Evolutionary conservation across 2,113 vertebrate genomes (phyloP), one percentile per base, ranked within the genome.

Genomic region (Microcebus tavaratra): DNA sequence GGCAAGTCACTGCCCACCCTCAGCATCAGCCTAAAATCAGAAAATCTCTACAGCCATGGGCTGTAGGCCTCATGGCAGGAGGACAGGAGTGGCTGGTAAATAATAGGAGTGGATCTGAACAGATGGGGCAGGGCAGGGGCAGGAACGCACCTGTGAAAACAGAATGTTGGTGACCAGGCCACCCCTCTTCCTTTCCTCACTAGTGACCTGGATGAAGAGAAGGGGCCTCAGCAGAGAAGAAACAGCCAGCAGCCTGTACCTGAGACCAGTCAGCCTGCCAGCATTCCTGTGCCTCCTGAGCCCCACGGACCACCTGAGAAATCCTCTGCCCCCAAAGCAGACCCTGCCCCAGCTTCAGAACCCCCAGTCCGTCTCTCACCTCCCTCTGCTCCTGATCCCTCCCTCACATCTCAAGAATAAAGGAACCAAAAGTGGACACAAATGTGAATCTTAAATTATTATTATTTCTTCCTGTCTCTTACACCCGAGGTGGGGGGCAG

Each of bases 391-490:
- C 65, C 48, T 8, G 42, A 92, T 20, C 57, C 80, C 79, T 59
- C 96, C 67, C 50, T 50, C 29, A 45, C 2, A 17, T 14, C 67
- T 76, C 23, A 8, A 79, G 96, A 96, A 96, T 96, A 96, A 98
- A 98, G 67, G 87, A 97, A 91, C 57, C 93, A 85, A 90, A 96
- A 87, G 72, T 90, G 72, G 80, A 97, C 96, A 94, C 96, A 31
- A 76, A 27, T 68, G 80, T 95, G 95, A 98, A 96, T 98, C 98
- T 98, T 98, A 98, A 98, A 98, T 98, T 97, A 98, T 98, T 98
- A 98, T 98, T 98, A 97, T 98, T 98, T 98, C 97, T 97, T 98
- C 96, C 95, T 97, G 96, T 98, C 80, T 8, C 42, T 98, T 98
- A 98, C 97, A 97, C 97, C 95, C 86, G 1, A 95, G 88, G 86